Percentiles rank a stretch among this genome's conserved stretches.
phyloP scores from a whole-genome alignment of 2,888 invertebrate genomes.

The Stenodema calcarata region DNA sequence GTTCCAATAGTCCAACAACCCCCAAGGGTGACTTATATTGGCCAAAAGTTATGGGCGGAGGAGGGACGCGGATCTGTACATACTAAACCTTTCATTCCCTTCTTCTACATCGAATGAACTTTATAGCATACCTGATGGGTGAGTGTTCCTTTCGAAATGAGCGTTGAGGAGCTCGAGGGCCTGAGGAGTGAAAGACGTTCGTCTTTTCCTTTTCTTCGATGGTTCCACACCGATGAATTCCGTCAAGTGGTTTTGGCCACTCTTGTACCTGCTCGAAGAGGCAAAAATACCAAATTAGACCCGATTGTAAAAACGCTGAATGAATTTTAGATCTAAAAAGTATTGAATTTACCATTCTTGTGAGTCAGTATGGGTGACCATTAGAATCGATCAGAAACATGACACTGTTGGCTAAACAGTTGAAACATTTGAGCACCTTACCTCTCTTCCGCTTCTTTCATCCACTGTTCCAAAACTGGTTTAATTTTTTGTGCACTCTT shows the following conservation, averaged over 20 bases:
- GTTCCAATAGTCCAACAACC: no score
- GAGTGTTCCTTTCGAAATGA: slow-evolving; percentile 95
- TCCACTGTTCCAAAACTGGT: slow-evolving; percentile 97
- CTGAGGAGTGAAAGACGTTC: slow-evolving; percentile 97
- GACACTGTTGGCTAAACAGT: background rate
- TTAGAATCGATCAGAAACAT: no score
- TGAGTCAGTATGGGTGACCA: no score
- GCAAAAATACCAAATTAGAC: slow-evolving; percentile 36
- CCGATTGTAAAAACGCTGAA: background rate
- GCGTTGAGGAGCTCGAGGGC: slow-evolving; percentile 93
- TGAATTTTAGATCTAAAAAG: no score
- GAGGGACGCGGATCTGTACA: no score
- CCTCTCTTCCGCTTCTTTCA: slow-evolving; percentile 98
- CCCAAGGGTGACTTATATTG: no score
- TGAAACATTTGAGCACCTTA: slow-evolving; percentile 61
- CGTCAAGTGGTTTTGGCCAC: slow-evolving; percentile 90
- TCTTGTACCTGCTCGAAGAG: slow-evolving; percentile 78
- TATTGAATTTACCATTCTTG: no score
- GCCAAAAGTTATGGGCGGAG: no score
- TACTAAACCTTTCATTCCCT: no score
- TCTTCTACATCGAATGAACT: no score
- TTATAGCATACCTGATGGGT: slow-evolving; percentile 84
- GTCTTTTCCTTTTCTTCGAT: slow-evolving; percentile 93
- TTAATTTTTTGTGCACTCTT: slow-evolving; percentile 99
- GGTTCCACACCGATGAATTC: slow-evolving; percentile 97